These are phyloP conservation scores for Spodoptera littoralis DNA, from an alignment of 2,888 invertebrate genomes.

Conservation along the genomic window DNA sequence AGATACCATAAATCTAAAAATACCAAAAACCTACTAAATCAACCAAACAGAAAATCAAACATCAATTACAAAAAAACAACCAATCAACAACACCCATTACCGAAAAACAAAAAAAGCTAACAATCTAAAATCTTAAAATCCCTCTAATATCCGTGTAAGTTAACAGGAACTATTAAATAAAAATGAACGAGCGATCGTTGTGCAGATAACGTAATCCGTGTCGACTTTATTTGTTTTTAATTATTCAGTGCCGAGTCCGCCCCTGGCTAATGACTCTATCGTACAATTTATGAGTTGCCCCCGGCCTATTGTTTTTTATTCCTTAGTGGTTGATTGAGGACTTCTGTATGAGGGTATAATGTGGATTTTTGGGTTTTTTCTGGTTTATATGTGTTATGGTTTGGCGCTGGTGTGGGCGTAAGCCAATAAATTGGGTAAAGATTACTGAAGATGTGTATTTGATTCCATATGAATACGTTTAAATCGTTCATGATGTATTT, in stretches of 20 bases:
- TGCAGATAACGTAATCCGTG: conserved; percentile 85
- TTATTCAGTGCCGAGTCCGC: conserved; percentile 84
- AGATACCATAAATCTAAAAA: too few species aligned
- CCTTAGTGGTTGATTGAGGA: conserved; percentile 74
- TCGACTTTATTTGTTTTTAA: conserved; percentile 88
- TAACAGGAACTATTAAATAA: conserved; percentile 77
- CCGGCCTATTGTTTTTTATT: conserved; percentile 79
- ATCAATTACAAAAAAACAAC: conserved; percentile 20
- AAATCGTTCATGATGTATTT: too few species aligned
- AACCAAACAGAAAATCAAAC: conserved; percentile 3
- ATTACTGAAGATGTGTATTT: too few species aligned
- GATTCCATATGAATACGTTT: too few species aligned
- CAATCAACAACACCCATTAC: conserved; percentile 36
- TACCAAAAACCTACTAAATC: neutral
- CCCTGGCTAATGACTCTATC: conserved; percentile 87
- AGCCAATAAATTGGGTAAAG: too few species aligned
- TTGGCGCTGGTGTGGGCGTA: neutral
- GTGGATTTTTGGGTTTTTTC: conserved; percentile 26
- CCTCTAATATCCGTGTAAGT: conserved; percentile 65
- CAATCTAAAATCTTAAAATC: conserved; percentile 56
- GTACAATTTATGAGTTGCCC: conserved; percentile 81
- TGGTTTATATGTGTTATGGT: conserved; percentile 11
- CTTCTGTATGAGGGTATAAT: conserved; percentile 47
- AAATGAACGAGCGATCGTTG: conserved; percentile 80
- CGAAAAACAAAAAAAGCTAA: conserved; percentile 25